Conservation (phyloP, 92 coral and sea anemone genomes). For the Palythoa grandiflora region DNA sequence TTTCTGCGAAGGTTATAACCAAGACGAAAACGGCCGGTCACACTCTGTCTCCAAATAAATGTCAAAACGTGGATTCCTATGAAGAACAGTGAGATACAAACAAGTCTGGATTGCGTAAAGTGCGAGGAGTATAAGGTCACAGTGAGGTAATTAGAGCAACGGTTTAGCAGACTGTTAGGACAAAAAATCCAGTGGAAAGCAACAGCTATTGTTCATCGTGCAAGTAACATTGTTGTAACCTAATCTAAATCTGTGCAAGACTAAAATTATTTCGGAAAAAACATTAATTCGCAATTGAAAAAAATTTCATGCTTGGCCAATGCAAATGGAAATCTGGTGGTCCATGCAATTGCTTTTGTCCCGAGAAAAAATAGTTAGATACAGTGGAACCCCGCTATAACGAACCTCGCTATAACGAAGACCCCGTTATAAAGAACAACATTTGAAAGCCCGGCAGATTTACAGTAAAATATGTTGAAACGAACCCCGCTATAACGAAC, state of each 20-base stretch:
- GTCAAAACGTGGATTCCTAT: conserved; percentile 22
- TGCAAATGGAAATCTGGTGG: neutral
- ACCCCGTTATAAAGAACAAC: neutral
- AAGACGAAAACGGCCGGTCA: neutral
- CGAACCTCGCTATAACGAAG: neutral
- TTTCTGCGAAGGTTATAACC: conserved; percentile 10
- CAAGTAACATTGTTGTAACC: conserved; percentile 3
- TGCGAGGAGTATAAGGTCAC: conserved; percentile 14
- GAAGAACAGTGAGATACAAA: conserved; percentile 13
- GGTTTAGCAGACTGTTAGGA: neutral
- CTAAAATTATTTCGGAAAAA: neutral
- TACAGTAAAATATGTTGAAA: conserved; percentile 1
- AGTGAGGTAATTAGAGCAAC: neutral
- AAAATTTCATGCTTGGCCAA: neutral
- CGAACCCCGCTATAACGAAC: neutral
- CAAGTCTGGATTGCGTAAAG: conserved; percentile 2
- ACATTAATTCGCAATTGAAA: neutral
- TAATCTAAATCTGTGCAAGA: neutral
- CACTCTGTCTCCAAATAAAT: conserved; percentile 12
- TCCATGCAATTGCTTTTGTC: neutral
- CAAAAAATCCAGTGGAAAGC: conserved; percentile 15
- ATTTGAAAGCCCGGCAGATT: neutral
- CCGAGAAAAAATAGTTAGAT: no score
- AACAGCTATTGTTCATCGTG: neutral
- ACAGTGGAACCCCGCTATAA: no score